A percentile compares a stretch with the other conserved stretches of the same genome.
Conservation (phyloP, 1,140 invertebrate genomes). For the Zaprionus davidi region DNA sequence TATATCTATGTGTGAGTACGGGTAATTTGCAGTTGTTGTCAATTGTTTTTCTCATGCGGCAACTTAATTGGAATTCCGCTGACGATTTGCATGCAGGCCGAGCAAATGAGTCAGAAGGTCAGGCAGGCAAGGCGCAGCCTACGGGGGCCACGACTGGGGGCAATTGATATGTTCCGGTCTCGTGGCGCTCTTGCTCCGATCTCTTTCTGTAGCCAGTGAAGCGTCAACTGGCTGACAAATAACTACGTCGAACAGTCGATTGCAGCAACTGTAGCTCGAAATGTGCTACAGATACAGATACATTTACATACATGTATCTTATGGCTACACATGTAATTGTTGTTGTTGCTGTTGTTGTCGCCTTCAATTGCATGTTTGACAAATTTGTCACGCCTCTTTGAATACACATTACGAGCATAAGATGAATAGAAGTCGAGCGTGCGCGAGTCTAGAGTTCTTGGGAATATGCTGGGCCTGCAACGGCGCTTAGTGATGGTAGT, state of each 20-base stretch:
- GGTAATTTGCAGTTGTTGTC: slow-evolving; percentile 37
- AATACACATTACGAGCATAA: slow-evolving; percentile 22
- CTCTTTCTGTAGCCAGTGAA: slow-evolving; percentile 45
- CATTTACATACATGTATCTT: slow-evolving; percentile 18
- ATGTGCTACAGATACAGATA: slow-evolving; percentile 30
- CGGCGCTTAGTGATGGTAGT: neutral
- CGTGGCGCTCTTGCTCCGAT: slow-evolving; percentile 46
- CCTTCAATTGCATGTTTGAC: slow-evolving; percentile 48
- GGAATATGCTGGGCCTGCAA: neutral
- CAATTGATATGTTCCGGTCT: slow-evolving; percentile 78
- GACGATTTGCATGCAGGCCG: slow-evolving; percentile 44
- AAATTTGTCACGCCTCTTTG: slow-evolving; percentile 53
- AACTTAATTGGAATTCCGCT: slow-evolving; percentile 59
- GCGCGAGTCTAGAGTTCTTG: neutral
- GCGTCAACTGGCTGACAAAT: slow-evolving; percentile 56
- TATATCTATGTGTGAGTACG: neutral
- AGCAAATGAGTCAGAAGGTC: slow-evolving; percentile 64
- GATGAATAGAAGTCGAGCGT: slow-evolving; percentile 8
- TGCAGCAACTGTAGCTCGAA: slow-evolving; percentile 14
- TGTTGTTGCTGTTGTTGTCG: slow-evolving; percentile 11
- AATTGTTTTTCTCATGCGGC: slow-evolving; percentile 58
- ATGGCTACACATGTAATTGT: neutral
- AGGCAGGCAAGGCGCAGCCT: slow-evolving; percentile 27
- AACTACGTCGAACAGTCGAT: slow-evolving; percentile 29
- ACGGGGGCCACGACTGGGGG: slow-evolving; percentile 21